Evolutionary conservation across 1,140 invertebrate genomes (phyloP).

Genomic region (Popillia japonica): DNA sequence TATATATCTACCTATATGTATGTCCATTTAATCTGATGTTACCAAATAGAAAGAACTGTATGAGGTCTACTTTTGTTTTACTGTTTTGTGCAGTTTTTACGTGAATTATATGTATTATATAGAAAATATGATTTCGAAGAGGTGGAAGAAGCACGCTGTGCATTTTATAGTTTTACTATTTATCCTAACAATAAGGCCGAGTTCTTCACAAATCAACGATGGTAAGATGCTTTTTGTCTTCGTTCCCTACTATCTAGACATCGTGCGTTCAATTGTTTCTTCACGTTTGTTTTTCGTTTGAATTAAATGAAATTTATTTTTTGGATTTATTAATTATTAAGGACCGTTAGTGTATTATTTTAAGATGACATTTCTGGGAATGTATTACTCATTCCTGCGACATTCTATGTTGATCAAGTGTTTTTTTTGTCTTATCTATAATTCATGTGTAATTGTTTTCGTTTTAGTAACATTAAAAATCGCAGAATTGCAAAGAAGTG

Average conservation of each 20-base stretch:
- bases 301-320: too few relatives aligned
- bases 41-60: slow-evolving; percentile 13
- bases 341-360: not conserved
- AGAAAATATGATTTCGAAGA: slow-evolving; percentile 14
- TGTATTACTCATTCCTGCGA: not conserved
- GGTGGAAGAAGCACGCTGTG: not conserved
- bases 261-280: not conserved
- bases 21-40: slow-evolving; percentile 1
- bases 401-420: not conserved
- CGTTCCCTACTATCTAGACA: not conserved
- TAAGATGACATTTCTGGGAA: not conserved
- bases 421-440: not conserved
- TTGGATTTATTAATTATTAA: too few relatives aligned
- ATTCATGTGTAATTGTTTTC: too few relatives aligned
- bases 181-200: slow-evolving; percentile 2
- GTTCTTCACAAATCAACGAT: slow-evolving; percentile 12
- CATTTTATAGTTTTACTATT: not conserved
- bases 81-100: not conserved
- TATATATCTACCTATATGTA: not conserved
- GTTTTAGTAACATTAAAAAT: too few relatives aligned
- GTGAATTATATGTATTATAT: not conserved
- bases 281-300: too few relatives aligned
- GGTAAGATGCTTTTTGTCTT: not conserved
- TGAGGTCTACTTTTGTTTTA: not conserved
- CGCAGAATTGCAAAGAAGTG: too few relatives aligned